Conservation (phyloP, 2,797 vertebrate genomes). For the Fundulus diaphanus region DNA sequence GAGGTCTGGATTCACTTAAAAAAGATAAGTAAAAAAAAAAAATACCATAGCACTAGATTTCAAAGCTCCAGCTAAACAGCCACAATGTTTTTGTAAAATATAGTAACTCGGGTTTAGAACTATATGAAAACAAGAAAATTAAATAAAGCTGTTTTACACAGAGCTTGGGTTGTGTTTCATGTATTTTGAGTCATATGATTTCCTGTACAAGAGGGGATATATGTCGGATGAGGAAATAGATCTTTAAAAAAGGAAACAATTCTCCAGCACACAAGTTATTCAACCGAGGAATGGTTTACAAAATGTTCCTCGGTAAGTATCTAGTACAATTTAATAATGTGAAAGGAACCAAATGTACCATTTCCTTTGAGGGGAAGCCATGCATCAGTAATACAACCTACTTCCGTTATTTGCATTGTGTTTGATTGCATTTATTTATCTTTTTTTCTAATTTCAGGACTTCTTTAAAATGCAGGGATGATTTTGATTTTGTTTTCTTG, state of each 20-base stretch:
- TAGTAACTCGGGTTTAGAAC: neutral
- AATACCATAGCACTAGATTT: too few relatives aligned
- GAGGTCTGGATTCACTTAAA: neutral
- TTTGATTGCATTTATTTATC: slow-evolving; percentile 33
- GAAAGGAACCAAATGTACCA: neutral
- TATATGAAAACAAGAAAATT: neutral
- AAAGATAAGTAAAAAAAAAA: neutral
- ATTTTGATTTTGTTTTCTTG: neutral
- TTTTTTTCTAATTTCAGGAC: neutral
- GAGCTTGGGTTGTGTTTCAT: neutral
- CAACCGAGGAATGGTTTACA: neutral
- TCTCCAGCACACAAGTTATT: neutral
- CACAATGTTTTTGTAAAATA: neutral
- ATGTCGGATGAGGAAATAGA: neutral
- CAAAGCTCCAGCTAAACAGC: neutral
- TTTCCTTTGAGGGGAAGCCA: neutral
- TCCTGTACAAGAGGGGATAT: neutral
- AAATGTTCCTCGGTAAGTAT: neutral
- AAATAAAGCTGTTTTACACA: neutral
- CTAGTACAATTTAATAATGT: neutral
- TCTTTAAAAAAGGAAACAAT: neutral
- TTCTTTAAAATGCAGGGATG: neutral
- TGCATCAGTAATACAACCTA: slow-evolving; percentile 13
- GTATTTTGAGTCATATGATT: neutral
- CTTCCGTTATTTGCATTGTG: neutral